Conservation (phyloP, 1,140 invertebrate species). For the Palaemon carinicauda region DNA sequence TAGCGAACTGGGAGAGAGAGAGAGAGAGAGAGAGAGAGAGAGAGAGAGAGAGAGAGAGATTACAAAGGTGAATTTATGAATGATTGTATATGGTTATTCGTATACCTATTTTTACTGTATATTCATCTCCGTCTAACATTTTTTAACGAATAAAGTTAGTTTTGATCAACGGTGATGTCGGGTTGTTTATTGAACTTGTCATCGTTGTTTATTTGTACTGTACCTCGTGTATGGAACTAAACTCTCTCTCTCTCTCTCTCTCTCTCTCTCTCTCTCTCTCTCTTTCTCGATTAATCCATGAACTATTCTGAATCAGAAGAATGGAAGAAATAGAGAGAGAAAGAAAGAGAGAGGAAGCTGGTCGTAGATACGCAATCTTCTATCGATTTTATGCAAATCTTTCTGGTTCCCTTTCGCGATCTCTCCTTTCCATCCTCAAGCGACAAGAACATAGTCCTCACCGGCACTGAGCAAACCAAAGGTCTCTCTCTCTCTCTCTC, state of each 20-base stretch:
- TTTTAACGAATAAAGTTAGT: too few species aligned
- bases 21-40: background rate
- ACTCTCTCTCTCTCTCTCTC: background rate
- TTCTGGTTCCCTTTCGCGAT: constrained; percentile 22
- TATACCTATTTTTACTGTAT: too few species aligned
- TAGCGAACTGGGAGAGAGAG: too few species aligned
- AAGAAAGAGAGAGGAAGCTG: background rate
- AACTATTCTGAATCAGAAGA: background rate
- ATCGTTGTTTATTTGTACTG: background rate
- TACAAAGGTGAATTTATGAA: background rate
- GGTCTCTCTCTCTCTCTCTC: background rate
- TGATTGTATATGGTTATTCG: background rate
- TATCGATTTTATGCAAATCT: constrained; percentile 41
- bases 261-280: background rate
- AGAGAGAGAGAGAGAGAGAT: background rate
- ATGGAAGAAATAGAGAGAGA: background rate
- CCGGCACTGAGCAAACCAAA: background rate
- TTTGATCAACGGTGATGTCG: too few species aligned
- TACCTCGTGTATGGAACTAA: background rate
- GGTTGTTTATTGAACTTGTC: background rate
- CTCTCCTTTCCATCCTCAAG: background rate
- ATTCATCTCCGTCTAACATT: too few species aligned
- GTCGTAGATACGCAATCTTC: constrained; percentile 33
- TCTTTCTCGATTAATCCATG: background rate
- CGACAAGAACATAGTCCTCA: background rate